Percentiles rank a stretch among this genome's conserved stretches.
These are phyloP conservation scores for Nomada ferruginata DNA, from an alignment of 2,888 invertebrate genomes.

Conservation along the genomic window DNA sequence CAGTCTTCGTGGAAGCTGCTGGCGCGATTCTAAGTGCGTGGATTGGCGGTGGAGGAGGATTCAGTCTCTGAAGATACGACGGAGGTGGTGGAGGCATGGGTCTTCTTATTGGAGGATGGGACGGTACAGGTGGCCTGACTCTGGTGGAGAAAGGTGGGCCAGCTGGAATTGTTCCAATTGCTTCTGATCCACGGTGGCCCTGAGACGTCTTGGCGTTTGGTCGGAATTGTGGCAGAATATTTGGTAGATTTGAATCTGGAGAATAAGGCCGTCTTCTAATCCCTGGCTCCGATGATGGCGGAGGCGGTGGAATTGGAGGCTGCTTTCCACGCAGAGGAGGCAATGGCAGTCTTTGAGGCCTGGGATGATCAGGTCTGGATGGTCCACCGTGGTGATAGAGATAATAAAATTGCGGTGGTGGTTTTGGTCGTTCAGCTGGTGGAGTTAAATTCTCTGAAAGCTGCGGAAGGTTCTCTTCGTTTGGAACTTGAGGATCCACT, in stretches of 20 bases:
- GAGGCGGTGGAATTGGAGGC: slow-evolving; percentile 22
- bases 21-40: slow-evolving; percentile 67
- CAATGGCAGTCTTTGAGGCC: slow-evolving; percentile 73
- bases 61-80: slow-evolving; percentile 83
- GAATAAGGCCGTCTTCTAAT: slow-evolving; percentile 70
- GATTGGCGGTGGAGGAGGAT: slow-evolving; percentile 85
- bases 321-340: slow-evolving; percentile 65
- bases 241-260: slow-evolving; percentile 85
- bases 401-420: slow-evolving; percentile 74
- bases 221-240: slow-evolving; percentile 90
- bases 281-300: slow-evolving; percentile 31
- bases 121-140: slow-evolving; percentile 70
- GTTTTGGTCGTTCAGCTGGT: slow-evolving; percentile 73
- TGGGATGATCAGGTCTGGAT: slow-evolving; percentile 61
- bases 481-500: slow-evolving; percentile 6
- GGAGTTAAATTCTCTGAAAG: slow-evolving; percentile 80
- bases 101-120: slow-evolving; percentile 75
- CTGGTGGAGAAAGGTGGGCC: slow-evolving; percentile 68
- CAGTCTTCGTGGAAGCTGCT: slow-evolving; percentile 54
- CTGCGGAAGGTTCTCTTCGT: slow-evolving; percentile 71
- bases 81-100: slow-evolving; percentile 79
- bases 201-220: slow-evolving; percentile 87
- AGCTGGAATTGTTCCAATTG: slow-evolving; percentile 78
- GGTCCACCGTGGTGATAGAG: slow-evolving; percentile 69
- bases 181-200: slow-evolving; percentile 82